These are phyloP conservation scores for Pogonophryne albipinna DNA, from an alignment of 2,797 vertebrate genomes.

Conservation along the genomic window DNA sequence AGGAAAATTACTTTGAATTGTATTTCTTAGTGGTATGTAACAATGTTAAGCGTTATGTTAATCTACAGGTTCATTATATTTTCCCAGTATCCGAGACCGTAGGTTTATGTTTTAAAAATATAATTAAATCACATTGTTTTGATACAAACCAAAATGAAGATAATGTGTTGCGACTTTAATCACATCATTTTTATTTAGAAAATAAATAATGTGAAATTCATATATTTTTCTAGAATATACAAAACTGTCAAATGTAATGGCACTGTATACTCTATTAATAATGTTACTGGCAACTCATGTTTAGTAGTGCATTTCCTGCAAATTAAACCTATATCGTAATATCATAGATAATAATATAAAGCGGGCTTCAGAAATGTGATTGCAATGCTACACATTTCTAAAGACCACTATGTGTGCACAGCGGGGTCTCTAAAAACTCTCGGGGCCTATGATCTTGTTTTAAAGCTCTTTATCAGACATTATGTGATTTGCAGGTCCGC, in stretches of 20 bases:
- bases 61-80: background rate
- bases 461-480: background rate
- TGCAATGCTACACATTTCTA: background rate
- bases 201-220: background rate
- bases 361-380: conserved; percentile 7
- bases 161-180: background rate
- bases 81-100: background rate
- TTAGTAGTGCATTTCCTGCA: background rate
- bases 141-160: background rate
- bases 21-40: background rate
- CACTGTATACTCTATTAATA: background rate
- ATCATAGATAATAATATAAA: background rate
- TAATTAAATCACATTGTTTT: background rate
- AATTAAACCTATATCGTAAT: background rate
- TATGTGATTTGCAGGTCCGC: background rate
- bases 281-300: background rate
- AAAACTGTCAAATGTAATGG: background rate
- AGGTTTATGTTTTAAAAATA: background rate
- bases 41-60: background rate
- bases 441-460: conserved; percentile 32
- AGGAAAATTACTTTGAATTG: background rate
- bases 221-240: background rate
- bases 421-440: conserved; percentile 25
- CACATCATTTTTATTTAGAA: background rate
- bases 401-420: background rate